These are phyloP conservation scores for Agraylea sexmaculata DNA, from an alignment of 1,140 invertebrate species.

Conservation along the genomic window DNA sequence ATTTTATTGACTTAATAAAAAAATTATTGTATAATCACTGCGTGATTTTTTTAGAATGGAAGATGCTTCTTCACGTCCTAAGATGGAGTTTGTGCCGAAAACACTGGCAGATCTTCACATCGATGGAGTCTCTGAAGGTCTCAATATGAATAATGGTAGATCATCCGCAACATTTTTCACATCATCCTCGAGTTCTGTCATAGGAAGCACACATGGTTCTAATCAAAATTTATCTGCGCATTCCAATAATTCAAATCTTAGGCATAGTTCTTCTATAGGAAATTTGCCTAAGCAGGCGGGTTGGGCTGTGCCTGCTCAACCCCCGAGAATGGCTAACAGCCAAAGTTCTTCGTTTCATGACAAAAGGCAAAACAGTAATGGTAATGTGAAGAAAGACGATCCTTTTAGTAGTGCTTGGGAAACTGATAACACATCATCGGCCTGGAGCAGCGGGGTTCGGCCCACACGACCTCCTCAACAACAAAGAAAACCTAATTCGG, in stretches of 20 bases:
- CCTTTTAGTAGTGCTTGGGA: conserved; percentile 18
- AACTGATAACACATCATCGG: conserved; percentile 4
- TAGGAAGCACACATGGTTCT: conserved; percentile 27
- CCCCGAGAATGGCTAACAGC: conserved; percentile 12
- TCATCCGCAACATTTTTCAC: too few relatives aligned
- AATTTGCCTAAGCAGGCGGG: conserved; percentile 23
- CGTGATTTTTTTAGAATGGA: conserved; percentile 55
- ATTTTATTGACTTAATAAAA: neutral
- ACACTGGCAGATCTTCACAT: conserved; percentile 80
- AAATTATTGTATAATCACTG: conserved; percentile 9
- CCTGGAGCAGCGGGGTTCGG: conserved; percentile 11
- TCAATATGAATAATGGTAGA: conserved; percentile 37
- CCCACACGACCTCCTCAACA: conserved; percentile 13
- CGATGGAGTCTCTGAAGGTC: conserved; percentile 43
- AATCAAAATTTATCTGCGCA: conserved; percentile 29
- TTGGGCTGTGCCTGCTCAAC: conserved; percentile 15
- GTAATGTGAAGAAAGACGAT: conserved; percentile 12
- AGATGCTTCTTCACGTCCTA: conserved; percentile 79
- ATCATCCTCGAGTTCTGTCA: conserved; percentile 20
- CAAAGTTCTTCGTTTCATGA: conserved; percentile 14
- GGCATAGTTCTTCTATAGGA: conserved; percentile 31
- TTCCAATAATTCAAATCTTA: conserved; percentile 20
- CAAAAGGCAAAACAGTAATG: conserved; percentile 17
- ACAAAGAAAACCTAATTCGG: conserved; percentile 19
- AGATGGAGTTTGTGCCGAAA: conserved; percentile 86